phyloP scores from a whole-genome alignment of 2,888 invertebrate genomes.

The Caenorhabditis sp. region DNA sequence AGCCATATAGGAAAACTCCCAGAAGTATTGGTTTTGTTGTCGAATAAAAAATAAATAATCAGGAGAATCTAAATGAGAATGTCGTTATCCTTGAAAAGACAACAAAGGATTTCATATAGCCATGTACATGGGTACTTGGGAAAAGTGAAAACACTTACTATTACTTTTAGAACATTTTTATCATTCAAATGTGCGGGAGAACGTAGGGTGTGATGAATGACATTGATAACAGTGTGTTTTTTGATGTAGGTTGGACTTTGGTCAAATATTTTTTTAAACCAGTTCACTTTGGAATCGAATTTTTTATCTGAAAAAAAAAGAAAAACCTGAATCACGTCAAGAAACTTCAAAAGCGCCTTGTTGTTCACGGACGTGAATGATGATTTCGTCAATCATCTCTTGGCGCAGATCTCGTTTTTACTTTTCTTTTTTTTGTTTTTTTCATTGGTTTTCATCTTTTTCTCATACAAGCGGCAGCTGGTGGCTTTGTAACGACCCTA shows the following conservation, averaged over 20 bases:
- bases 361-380: no score
- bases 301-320: no score
- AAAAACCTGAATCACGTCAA: no score
- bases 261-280: background rate
- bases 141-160: background rate
- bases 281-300: no score
- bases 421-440: background rate
- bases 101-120: background rate
- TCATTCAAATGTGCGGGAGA: background rate
- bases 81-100: no score
- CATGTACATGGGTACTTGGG: background rate
- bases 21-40: no score
- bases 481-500: background rate
- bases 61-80: no score
- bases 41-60: no score
- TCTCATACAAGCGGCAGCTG: background rate
- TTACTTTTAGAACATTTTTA: background rate
- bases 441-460: background rate
- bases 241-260: background rate
- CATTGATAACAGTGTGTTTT: background rate
- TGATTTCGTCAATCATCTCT: no score
- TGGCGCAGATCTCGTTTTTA: no score
- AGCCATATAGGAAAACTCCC: no score
- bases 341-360: no score
- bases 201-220: background rate